A percentile compares a stretch with the other conserved stretches of the same genome.
These are phyloP conservation scores for Drosophila barbarae DNA, from an alignment of 2,888 invertebrate species.

Conservation along the genomic window DNA sequence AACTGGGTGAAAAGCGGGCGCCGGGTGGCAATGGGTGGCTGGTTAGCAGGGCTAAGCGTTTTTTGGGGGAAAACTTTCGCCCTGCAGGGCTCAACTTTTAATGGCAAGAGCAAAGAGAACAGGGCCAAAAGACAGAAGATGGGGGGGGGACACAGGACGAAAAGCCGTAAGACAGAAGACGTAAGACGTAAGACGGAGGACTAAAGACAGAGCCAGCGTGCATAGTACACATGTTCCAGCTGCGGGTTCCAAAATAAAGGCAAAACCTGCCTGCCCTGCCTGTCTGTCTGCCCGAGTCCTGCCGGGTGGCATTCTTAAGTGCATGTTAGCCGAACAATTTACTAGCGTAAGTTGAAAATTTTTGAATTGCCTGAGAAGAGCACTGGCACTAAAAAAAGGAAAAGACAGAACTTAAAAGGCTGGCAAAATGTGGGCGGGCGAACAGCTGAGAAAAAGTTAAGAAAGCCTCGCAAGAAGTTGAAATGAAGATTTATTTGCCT, in stretches of 20 bases:
- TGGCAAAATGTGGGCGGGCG: slow-evolving; percentile 2
- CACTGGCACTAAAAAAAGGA: slow-evolving; percentile 5
- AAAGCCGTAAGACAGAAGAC: neutral
- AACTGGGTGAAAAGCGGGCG: slow-evolving; percentile 13
- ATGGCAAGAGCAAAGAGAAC: slow-evolving; percentile 59
- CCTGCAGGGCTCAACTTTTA: slow-evolving; percentile 70
- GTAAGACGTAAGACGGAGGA: neutral
- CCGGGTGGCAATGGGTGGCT: neutral
- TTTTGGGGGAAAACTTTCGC: slow-evolving; percentile 44
- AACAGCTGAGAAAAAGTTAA: slow-evolving; percentile 54
- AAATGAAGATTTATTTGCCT: slow-evolving; percentile 75
- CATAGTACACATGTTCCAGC: slow-evolving; percentile 70
- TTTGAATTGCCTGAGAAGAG: slow-evolving; percentile 69
- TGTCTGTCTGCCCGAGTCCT: neutral
- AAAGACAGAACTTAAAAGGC: slow-evolving; percentile 37
- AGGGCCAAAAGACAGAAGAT: slow-evolving; percentile 8
- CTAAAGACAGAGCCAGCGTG: slow-evolving; percentile 21
- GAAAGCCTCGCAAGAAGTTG: slow-evolving; percentile 63
- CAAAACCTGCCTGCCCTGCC: slow-evolving; percentile 2
- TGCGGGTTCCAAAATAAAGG: slow-evolving; percentile 51
- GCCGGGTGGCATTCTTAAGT: slow-evolving; percentile 59
- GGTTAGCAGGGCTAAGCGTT: slow-evolving; percentile 45
- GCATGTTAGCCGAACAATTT: slow-evolving; percentile 76
- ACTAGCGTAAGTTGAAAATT: slow-evolving; percentile 72
- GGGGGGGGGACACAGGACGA: neutral